Evolutionary conservation across 2,113 vertebrate species (phyloP).

Genomic region (Eleginops maclovinus): DNA sequence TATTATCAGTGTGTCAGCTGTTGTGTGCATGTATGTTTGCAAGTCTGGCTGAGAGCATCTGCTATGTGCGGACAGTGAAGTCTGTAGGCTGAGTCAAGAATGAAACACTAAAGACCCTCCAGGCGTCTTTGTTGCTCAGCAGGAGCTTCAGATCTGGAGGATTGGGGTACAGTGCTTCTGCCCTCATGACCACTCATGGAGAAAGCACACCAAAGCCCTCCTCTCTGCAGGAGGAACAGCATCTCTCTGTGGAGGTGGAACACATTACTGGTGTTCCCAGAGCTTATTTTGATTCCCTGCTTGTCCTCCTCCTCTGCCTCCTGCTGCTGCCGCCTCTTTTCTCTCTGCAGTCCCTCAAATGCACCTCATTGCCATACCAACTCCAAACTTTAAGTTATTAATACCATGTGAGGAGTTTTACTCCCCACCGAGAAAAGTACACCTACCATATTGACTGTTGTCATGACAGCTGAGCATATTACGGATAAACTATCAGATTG

Average conservation of each 20-base stretch:
- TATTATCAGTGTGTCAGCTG: conserved; percentile 37
- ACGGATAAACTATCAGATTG: background rate
- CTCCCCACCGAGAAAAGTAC: background rate
- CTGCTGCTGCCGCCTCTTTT: conserved; percentile 37
- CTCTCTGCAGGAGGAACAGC: conserved; percentile 43
- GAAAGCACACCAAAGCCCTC: conserved; percentile 11
- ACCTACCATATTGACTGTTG: background rate
- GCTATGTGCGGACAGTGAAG: conserved; percentile 40
- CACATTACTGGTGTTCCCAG: conserved; percentile 25
- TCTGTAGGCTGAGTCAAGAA: conserved; percentile 49
- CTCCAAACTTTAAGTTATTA: background rate
- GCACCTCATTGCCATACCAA: conserved; percentile 10
- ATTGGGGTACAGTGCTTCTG: conserved; percentile 9
- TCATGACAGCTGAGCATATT: background rate
- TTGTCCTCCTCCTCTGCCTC: conserved; percentile 36
- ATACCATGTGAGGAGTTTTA: background rate
- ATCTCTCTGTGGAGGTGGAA: conserved; percentile 56
- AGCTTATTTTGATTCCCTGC: conserved; percentile 56
- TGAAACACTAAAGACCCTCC: conserved; percentile 42
- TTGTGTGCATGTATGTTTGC: conserved; percentile 40
- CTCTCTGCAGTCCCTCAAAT: conserved; percentile 33
- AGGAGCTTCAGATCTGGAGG: conserved; percentile 52
- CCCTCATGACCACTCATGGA: conserved; percentile 46
- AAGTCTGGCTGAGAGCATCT: conserved; percentile 47
- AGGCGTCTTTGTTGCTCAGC: conserved; percentile 54